These are phyloP conservation scores for Rutilus rutilus DNA, from an alignment of 2,113 vertebrate species.

Conservation along the genomic window DNA sequence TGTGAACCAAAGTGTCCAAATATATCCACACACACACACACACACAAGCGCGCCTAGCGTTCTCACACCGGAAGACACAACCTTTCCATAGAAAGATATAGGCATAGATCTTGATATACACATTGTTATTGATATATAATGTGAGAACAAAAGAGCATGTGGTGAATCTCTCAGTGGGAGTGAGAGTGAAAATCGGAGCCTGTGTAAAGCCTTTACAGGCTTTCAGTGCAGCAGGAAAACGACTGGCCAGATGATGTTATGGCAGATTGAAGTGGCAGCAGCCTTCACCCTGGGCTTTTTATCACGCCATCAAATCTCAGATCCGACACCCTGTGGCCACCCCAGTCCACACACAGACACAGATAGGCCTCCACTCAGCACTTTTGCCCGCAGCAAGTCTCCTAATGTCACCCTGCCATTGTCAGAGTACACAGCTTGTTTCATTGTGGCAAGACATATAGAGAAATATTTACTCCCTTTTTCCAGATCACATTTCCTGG, in stretches of 20 bases:
- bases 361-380: conserved; percentile 35
- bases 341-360: conserved; percentile 42
- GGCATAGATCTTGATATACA: not conserved
- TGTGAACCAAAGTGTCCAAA: not conserved
- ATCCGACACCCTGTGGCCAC: conserved; percentile 48
- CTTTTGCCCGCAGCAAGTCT: conserved; percentile 39
- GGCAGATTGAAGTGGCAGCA: conserved; percentile 42
- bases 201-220: conserved; percentile 32
- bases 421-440: conserved; percentile 24
- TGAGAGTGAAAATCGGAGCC: conserved; percentile 12
- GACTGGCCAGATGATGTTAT: conserved; percentile 50
- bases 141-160: conserved; percentile 21
- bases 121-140: not conserved
- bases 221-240: conserved; percentile 30
- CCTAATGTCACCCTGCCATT: conserved; percentile 39
- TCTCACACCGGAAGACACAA: no score
- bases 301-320: conserved; percentile 47
- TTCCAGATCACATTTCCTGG: conserved; percentile 24
- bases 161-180: not conserved
- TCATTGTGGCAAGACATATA: conserved; percentile 12
- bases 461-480: conserved; percentile 32
- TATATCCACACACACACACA: not conserved
- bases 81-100: no score
- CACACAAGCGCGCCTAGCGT: no score
- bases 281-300: conserved; percentile 50